Conservation (phyloP, 2,888 invertebrate species). For the Chloroclysta siterata region DNA sequence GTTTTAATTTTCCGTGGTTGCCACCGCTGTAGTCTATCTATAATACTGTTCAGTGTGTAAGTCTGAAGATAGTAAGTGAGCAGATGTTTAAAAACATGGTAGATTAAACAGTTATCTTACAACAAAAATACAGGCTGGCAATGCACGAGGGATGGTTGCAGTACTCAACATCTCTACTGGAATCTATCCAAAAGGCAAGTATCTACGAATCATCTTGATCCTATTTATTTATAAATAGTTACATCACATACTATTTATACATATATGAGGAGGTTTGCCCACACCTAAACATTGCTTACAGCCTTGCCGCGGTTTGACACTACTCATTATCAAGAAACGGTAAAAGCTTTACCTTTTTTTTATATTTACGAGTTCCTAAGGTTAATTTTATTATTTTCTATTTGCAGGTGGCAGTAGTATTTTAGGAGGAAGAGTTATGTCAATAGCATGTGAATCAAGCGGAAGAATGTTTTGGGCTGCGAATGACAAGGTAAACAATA, state of each 20-base stretch:
- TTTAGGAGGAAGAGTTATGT: slow-evolving; percentile 86
- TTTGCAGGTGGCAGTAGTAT: slow-evolving; percentile 79
- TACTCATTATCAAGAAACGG: no score
- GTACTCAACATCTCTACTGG: slow-evolving; percentile 94
- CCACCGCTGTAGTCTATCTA: no score
- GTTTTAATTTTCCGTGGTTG: no score
- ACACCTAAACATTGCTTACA: no score
- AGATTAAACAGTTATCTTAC: slow-evolving; percentile 25
- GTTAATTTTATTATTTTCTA: neutral
- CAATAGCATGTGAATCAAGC: slow-evolving; percentile 91
- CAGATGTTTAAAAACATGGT: neutral
- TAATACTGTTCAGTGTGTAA: no score
- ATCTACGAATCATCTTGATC: neutral
- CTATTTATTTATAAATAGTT: no score
- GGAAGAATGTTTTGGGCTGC: slow-evolving; percentile 93
- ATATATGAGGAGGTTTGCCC: no score
- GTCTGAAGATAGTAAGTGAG: no score
- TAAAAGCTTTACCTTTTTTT: no score
- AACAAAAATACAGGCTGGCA: slow-evolving; percentile 84
- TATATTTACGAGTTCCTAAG: no score
- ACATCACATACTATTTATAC: no score
- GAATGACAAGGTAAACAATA: slow-evolving; percentile 87
- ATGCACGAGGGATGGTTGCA: slow-evolving; percentile 89
- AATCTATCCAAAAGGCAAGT: slow-evolving; percentile 87
- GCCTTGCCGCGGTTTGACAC: no score